Base-by-base conservation (phyloP, 35 echinoderm and acorn worm genomes). In the Chiridota heheva region DNA sequence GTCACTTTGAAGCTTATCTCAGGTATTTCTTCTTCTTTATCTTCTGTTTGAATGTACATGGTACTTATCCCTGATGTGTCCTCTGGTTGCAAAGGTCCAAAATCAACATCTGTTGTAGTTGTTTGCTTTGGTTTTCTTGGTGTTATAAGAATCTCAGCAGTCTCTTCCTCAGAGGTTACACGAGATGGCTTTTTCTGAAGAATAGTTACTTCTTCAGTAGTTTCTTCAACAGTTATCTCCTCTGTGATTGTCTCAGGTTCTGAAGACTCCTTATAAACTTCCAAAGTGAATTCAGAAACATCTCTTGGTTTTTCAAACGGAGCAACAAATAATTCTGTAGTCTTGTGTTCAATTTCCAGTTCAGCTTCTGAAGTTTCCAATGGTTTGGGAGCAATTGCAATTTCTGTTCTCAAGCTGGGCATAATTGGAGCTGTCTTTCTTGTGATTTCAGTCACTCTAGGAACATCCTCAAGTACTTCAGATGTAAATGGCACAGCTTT, bases 171-270 rank as follows among this genome's bases (percentile, higher is more conserved):
- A 72, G 13, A 36, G 17, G 61, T 32, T 63, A 42, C 35, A 27
- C 13, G 39, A 74, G 40, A 65, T 18, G 63, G 61, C 74, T 36
- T 72, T 31, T 7, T 69, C 35, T 26, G 30, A 29, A 36, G 36
- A 42, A 35, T 70, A 45, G 29, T 42, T 40, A 75, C 47, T 66
- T 83, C 79, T 76, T 82, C 87, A 15, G 84, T 72, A 69, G 67
- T 84, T 58, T 84, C 82, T 58, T 72, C 58, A 16, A 84, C 40
- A 13, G 69, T 73, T 41, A 78, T 57, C 42, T 49, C 62, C 30
- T 78, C 75, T 39, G 75, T 78, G 6, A 78, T 78, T 78, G 53
- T 78, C 36, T 78, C 75, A 27, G 73, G 49, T 35, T 77, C 60
- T 40, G 28, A 35, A n/a, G 20, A 27, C 0, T 30, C 30, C 30